Conservation (phyloP, 2,113 vertebrate species). For the Mastomys coucha region DNA sequence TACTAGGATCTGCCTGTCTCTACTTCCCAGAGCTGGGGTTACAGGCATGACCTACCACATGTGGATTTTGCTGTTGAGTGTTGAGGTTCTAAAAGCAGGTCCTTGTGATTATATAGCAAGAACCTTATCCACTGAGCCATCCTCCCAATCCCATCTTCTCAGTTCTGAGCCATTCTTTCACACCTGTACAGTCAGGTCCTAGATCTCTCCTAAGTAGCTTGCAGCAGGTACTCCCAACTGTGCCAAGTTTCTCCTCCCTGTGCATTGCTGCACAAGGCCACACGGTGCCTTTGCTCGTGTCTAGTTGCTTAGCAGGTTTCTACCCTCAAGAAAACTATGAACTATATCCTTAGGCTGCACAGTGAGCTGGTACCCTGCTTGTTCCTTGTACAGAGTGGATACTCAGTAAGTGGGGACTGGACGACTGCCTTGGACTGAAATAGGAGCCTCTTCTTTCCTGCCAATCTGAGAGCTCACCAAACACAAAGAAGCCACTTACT, state of each 20-base stretch:
- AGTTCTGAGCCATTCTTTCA: neutral
- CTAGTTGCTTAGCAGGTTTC: neutral
- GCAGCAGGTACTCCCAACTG: neutral
- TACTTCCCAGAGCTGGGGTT: neutral
- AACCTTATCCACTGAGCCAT: neutral
- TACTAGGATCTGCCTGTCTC: neutral
- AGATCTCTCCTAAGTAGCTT: neutral
- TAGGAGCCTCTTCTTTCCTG: neutral
- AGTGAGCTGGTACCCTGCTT: neutral
- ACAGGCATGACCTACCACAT: neutral
- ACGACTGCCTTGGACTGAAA: neutral
- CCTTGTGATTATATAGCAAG: too few species aligned
- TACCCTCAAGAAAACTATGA: neutral
- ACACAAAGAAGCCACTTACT: conserved; percentile 26
- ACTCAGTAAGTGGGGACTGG: neutral
- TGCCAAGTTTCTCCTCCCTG: neutral
- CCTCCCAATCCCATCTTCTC: neutral
- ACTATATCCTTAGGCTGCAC: neutral
- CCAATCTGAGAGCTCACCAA: neutral
- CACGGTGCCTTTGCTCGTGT: neutral
- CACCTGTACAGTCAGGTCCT: neutral
- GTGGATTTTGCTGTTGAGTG: neutral
- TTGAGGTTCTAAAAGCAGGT: neutral
- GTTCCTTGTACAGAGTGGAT: neutral
- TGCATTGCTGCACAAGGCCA: neutral